These are phyloP conservation scores for Pemphigus obesinymphae DNA, from an alignment of 1,140 invertebrate genomes.

Conservation along the genomic window DNA sequence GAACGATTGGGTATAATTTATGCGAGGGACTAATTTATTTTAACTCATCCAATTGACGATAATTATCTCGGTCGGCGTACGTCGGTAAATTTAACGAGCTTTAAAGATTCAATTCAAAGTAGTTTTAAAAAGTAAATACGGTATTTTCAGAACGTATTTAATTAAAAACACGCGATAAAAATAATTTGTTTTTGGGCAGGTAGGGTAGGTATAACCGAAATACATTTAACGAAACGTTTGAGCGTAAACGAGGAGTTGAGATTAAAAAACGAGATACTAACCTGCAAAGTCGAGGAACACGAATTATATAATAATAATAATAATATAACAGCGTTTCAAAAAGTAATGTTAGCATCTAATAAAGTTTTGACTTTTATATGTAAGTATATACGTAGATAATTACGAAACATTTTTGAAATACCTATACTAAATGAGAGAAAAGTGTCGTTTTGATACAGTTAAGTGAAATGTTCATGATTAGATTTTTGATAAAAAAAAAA, in stretches of 20 bases:
- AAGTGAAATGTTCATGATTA: not conserved
- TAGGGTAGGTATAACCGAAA: slow-evolving; percentile 1
- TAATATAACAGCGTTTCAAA: not conserved
- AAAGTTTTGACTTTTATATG: not conserved
- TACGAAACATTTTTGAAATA: not conserved
- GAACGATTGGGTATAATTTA: too few species aligned
- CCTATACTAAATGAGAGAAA: not conserved
- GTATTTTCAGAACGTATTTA: slow-evolving; percentile 2
- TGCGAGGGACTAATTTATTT: not conserved
- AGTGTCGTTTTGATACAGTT: not conserved
- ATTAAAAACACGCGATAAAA: slow-evolving; percentile 29
- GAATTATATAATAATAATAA: not conserved
- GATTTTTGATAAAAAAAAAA: too few species aligned
- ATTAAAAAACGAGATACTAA: slow-evolving; percentile 24
- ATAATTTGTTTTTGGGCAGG: slow-evolving; percentile 21
- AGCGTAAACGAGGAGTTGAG: slow-evolving; percentile 6
- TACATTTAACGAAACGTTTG: slow-evolving; percentile 8
- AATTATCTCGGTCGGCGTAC: not conserved
- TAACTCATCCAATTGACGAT: not conserved
- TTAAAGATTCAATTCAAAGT: slow-evolving; percentile 18
- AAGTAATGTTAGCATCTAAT: not conserved
- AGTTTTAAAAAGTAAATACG: slow-evolving; percentile 9
- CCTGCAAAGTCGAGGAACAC: not conserved
- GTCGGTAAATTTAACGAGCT: slow-evolving; percentile 3
- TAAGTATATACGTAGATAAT: not conserved